Conservation (phyloP, 2,113 vertebrate genomes). For the Saimiri boliviensis region DNA sequence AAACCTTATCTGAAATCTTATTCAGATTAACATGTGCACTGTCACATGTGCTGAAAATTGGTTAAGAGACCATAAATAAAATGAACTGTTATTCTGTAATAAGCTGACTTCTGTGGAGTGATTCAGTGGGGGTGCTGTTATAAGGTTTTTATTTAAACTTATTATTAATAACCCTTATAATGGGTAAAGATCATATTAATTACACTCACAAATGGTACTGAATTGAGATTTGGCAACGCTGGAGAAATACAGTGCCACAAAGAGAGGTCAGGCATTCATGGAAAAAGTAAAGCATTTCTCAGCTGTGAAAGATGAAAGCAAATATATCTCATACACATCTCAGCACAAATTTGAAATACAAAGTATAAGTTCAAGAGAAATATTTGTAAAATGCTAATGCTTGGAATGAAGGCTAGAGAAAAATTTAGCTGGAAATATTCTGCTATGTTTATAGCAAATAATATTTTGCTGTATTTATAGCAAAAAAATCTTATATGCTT, state of each 20-base stretch:
- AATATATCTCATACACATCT: background rate
- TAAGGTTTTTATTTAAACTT: constrained; percentile 21
- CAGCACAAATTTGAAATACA: background rate
- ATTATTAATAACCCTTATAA: background rate
- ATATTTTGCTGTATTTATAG: background rate
- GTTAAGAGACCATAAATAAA: background rate
- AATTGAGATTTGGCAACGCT: constrained; percentile 23
- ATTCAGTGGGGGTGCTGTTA: background rate
- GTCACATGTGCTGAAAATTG: background rate
- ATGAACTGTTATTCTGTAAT: background rate
- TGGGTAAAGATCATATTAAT: constrained; percentile 29
- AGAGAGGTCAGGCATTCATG: constrained; percentile 5
- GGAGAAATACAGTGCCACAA: constrained; percentile 22
- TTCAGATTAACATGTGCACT: fast-evolving
- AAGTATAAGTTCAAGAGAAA: background rate
- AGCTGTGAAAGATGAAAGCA: constrained; percentile 50
- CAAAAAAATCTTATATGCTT: background rate
- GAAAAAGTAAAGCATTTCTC: constrained; percentile 51
- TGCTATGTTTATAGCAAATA: background rate
- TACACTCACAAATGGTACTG: background rate
- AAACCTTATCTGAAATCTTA: background rate
- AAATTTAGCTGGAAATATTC: constrained; percentile 1
- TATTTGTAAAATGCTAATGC: background rate
- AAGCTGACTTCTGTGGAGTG: background rate
- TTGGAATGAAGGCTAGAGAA: background rate